A percentile compares a stretch with the other conserved stretches of the same genome.
These are phyloP conservation scores for Epirrhoe tristata DNA, from an alignment of 2,888 invertebrate genomes.

Conservation along the genomic window DNA sequence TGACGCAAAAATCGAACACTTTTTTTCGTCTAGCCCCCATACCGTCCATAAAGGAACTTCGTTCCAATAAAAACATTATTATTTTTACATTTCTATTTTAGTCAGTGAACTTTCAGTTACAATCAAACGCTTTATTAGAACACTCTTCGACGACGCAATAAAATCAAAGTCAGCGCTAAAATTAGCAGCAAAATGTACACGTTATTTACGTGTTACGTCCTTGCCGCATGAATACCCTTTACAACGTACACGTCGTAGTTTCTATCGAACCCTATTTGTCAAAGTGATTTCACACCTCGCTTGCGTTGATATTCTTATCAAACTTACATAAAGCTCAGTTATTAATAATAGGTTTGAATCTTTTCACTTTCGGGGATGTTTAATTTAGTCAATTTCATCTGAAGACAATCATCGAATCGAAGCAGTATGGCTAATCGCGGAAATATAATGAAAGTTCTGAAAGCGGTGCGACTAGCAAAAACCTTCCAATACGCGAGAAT, in stretches of 20 bases:
- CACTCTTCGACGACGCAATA: background rate
- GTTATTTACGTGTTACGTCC: constrained; percentile 6
- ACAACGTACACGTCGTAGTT: constrained; percentile 11
- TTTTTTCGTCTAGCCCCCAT: too few species aligned
- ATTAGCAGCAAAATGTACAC: background rate
- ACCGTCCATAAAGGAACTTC: too few species aligned
- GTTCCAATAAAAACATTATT: too few species aligned
- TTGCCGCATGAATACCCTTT: constrained; percentile 10
- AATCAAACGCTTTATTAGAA: background rate
- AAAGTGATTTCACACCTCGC: constrained; percentile 23
- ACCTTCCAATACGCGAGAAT: constrained; percentile 34
- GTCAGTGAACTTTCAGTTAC: background rate
- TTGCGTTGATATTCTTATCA: constrained; percentile 17
- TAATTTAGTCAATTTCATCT: constrained; percentile 19
- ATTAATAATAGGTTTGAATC: constrained; percentile 3
- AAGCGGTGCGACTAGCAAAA: constrained; percentile 28
- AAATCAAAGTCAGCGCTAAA: background rate
- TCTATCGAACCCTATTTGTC: constrained; percentile 30
- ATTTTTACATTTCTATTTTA: too few species aligned
- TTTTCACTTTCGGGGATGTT: constrained; percentile 3
- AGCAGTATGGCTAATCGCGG: constrained; percentile 32
- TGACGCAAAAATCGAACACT: too few species aligned
- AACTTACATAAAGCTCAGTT: constrained; percentile 9
- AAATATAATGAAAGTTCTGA: constrained; percentile 39
- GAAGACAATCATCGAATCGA: constrained; percentile 34